Conservation (phyloP, 2,113 vertebrate genomes). For the Odocoileus hemionus region DNA sequence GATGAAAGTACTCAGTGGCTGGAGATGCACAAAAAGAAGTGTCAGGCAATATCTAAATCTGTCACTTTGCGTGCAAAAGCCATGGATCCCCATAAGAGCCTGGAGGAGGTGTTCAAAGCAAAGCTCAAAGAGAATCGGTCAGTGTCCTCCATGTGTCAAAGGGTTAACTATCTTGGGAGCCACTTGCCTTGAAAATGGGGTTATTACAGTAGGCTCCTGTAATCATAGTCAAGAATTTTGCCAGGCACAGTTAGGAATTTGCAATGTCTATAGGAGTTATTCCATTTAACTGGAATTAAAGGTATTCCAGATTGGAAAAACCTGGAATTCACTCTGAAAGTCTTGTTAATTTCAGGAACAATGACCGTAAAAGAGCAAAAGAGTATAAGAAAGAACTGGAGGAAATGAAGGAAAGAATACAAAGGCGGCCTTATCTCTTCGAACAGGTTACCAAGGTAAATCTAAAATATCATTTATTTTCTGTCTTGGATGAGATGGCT, state of each 20-base stretch:
- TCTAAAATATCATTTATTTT: neutral
- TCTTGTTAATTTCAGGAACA: conserved; percentile 83
- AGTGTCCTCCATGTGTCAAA: conserved; percentile 58
- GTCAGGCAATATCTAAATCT: conserved; percentile 85
- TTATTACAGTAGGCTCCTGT: neutral
- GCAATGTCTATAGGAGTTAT: neutral
- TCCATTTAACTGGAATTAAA: neutral
- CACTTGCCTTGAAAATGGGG: neutral
- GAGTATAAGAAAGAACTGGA: conserved; percentile 91
- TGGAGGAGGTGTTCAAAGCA: conserved; percentile 87
- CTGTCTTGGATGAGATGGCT: neutral
- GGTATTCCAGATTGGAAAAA: neutral
- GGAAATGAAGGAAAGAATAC: conserved; percentile 90
- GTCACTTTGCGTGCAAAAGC: conserved; percentile 88
- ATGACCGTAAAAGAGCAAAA: conserved; percentile 86
- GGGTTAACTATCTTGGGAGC: neutral
- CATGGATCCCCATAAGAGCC: conserved; percentile 90
- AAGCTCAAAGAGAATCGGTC: conserved; percentile 88
- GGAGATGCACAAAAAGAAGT: conserved; percentile 84
- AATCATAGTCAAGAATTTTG: neutral
- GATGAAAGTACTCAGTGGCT: conserved; percentile 85
- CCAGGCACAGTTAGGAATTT: neutral
- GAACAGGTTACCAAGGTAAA: conserved; percentile 89
- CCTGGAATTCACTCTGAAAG: conserved; percentile 8
- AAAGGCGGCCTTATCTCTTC: conserved; percentile 90